Conservation (phyloP, 2,888 invertebrate genomes). For the Acleris cristana region DNA sequence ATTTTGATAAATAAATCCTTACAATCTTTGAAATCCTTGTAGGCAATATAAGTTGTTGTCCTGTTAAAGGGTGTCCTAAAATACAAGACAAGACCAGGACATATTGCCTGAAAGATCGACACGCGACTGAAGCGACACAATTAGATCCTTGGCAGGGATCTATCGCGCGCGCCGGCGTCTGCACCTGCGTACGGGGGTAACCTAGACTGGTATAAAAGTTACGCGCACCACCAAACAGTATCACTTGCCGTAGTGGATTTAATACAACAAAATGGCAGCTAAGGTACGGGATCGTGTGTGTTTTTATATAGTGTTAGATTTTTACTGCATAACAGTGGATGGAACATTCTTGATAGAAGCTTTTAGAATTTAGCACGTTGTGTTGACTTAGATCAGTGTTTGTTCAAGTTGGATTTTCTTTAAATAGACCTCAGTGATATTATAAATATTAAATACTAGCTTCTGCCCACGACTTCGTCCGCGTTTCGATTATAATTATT, state of each 20-base stretch:
- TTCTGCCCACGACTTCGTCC: too few relatives aligned
- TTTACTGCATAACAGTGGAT: too few relatives aligned
- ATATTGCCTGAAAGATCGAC: conserved; percentile 16
- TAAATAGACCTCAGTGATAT: too few relatives aligned
- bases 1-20: too few relatives aligned
- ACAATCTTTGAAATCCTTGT: too few relatives aligned
- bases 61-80: neutral
- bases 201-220: conserved; percentile 71
- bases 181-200: conserved; percentile 61
- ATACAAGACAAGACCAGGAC: neutral
- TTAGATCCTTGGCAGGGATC: conserved; percentile 22
- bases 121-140: conserved; percentile 25
- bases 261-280: conserved; percentile 78
- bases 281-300: conserved; percentile 65
- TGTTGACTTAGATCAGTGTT: too few relatives aligned
- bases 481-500: too few relatives aligned
- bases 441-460: too few relatives aligned
- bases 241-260: conserved; percentile 75
- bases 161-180: conserved; percentile 21
- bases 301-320: conserved; percentile 20
- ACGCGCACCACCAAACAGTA: conserved; percentile 61
- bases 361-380: too few relatives aligned
- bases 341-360: too few relatives aligned
- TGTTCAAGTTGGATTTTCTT: too few relatives aligned
- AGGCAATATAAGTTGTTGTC: too few relatives aligned